phyloP scores from a whole-genome alignment of 2,888 invertebrate species.

The Pachydiplax longipennis region DNA sequence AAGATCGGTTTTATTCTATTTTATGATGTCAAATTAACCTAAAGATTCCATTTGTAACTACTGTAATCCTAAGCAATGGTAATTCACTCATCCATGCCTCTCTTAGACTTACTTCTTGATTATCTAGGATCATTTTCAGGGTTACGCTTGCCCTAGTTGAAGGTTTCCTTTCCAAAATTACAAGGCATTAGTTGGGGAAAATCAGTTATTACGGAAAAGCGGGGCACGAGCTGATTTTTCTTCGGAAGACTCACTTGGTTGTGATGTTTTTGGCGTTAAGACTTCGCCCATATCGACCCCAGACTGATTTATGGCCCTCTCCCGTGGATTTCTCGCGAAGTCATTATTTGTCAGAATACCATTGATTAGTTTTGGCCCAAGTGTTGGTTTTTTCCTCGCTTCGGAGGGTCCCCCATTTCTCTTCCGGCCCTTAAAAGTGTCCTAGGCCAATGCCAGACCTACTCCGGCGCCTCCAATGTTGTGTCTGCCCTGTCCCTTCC shows the following conservation, averaged over 20 bases:
- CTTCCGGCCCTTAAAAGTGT: slow-evolving; percentile 30
- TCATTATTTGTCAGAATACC: slow-evolving; percentile 48
- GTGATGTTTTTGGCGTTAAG: neutral
- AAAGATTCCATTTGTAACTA: no score
- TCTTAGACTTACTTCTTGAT: no score
- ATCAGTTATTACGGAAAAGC: no score
- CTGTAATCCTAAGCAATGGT: no score
- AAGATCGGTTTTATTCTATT: no score
- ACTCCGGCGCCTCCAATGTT: neutral
- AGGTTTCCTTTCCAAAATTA: no score
- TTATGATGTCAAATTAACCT: no score
- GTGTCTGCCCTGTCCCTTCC: neutral
- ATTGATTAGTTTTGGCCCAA: slow-evolving; percentile 42
- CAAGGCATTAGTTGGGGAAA: no score
- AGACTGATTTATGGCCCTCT: slow-evolving; percentile 46
- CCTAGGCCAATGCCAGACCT: slow-evolving; percentile 27
- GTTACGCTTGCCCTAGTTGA: no score
- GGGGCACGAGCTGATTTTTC: neutral
- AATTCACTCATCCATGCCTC: no score
- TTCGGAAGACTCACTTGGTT: neutral
- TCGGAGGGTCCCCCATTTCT: slow-evolving; percentile 15
- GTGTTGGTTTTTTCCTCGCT: slow-evolving; percentile 3
- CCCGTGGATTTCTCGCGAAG: slow-evolving; percentile 45
- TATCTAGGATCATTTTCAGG: no score
- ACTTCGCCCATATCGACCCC: slow-evolving; percentile 8